These are phyloP conservation scores for Porites lobata DNA, from an alignment of 92 coral and sea anemone species.

Conservation along the genomic window DNA sequence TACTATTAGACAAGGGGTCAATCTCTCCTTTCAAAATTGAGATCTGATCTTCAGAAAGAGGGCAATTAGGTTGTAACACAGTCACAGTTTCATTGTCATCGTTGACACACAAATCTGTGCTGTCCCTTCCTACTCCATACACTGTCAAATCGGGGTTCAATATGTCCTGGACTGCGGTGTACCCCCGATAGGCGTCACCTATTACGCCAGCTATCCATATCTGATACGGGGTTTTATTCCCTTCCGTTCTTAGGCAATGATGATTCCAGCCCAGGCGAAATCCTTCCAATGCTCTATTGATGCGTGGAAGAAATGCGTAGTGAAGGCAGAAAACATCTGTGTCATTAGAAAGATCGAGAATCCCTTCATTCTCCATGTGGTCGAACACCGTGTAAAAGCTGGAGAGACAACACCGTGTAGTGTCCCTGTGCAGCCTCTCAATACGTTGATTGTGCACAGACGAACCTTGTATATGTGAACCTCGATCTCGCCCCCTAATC, in stretches of 20 bases:
- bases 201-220: too few relatives aligned
- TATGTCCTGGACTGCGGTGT: too few relatives aligned
- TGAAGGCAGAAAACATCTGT: slow-evolving; percentile 58
- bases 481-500: background rate
- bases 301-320: slow-evolving; percentile 34
- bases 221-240: too few relatives aligned
- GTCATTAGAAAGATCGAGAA: slow-evolving; percentile 25
- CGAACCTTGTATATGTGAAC: too few relatives aligned
- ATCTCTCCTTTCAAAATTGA: slow-evolving; percentile 26
- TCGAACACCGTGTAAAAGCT: slow-evolving; percentile 12
- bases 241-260: too few relatives aligned
- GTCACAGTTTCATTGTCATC: slow-evolving; percentile 47
- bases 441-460: too few relatives aligned
- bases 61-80: slow-evolving; percentile 55
- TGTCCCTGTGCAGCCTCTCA: too few relatives aligned
- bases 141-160: too few relatives aligned
- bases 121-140: slow-evolving; percentile 16
- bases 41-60: slow-evolving; percentile 51
- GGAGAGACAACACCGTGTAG: slow-evolving; percentile 31
- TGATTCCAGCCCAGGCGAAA: too few relatives aligned
- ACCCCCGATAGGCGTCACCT: too few relatives aligned
- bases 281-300: slow-evolving; percentile 20
- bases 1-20: background rate
- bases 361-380: slow-evolving; percentile 41
- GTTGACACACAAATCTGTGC: background rate